Evolutionary conservation across 2,888 invertebrate species (phyloP), one percentile per base, ranked within the genome.

Genomic region (Lasioglossum malachurum): DNA sequence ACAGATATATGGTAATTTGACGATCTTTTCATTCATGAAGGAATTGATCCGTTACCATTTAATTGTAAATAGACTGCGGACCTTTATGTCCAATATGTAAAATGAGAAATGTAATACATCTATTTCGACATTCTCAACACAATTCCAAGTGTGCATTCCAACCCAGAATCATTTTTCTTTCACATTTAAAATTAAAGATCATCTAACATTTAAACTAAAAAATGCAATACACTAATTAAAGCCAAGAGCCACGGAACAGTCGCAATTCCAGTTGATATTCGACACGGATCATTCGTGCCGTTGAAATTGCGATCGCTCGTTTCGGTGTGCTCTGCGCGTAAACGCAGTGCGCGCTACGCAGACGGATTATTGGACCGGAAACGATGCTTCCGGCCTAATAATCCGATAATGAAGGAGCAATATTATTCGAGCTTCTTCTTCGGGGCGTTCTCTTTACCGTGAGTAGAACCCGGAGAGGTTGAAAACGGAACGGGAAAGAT

Each of bases 381-480:
- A 81, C 46, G 46, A 41, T n/a, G 60, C 75, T 81, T 75, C 67
- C 78, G n/a, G n/a, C 53, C 53, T 78, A 76, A 76, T 85, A 82
- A 79, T 67, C 60, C 67, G 49, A 53, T 80, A 74, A 77, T 14
- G 46, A 69, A 69, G 73, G 27, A 75, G 75, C 49, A 57, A 77
- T 75, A 72, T 78, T 75, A 83, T 76, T 72, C 60, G 35, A 67
- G 53, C 60, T 5, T 27, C 44, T 73, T 35, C 12, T 53, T 53
- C 8, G 53, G 23, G 1, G n/a, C 35, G 31, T 74, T 57, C 46
- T 69, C 76, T 75, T 27, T 1, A 16, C 4, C 46, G n/a, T 19
- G 23, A 16, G 53, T 10, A n/a, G 60, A 41, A 35, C 4, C 8
- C 46, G 31, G 2, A 3, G 41, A 64, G 49, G 31, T 64, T 38